Evolutionary conservation across 2,888 invertebrate genomes (phyloP), one percentile per base, ranked within the genome.

Genomic region (Hedya salicella): DNA sequence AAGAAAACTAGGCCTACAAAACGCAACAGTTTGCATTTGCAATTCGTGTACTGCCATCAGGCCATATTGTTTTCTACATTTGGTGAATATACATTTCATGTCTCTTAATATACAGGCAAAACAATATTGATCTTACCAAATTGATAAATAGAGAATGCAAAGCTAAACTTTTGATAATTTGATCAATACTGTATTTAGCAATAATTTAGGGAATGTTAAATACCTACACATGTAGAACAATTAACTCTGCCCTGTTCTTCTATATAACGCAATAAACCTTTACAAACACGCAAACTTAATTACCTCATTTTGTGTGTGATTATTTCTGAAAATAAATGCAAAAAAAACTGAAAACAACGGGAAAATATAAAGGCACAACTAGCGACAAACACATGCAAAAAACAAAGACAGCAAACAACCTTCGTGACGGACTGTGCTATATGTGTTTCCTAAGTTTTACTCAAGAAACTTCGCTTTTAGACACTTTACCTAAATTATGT

Each of bases 331-430:
- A 25, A 4, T 25, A 25, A 6, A 25, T 6, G 25, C 25, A 48
- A n/a, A 9, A 9, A 19, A 21, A 9, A 19, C 6, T 5, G 40
- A 25, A 49, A 19, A 19, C 17, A 14, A 17, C n/a, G 19, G 6
- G n/a, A 13, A 21, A 46, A 39, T n/a, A 60, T 11, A 30, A 14
- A 50, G 32, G 52, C 42, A n/a, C 42, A 40, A 17, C 30, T 59
- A 14, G 50, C 50, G 5, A 61, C 48, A 36, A 56, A 11, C n/a
- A 30, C 57, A 9, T 56, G 56, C 40, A 60, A 16, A 60, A 50
- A 14, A 25, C 5, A 13, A 21, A 19, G 21, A 46, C 13, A 1
- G 1, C 21, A n/a, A 21, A 46, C n/a, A 11, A 60, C 9, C 32
- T 30, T 19, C 42, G 30, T 40, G 16, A 52, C 32, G 14, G 52